Conservation (phyloP, 2,113 vertebrate genomes). For the Brienomyrus brachyistius region DNA sequence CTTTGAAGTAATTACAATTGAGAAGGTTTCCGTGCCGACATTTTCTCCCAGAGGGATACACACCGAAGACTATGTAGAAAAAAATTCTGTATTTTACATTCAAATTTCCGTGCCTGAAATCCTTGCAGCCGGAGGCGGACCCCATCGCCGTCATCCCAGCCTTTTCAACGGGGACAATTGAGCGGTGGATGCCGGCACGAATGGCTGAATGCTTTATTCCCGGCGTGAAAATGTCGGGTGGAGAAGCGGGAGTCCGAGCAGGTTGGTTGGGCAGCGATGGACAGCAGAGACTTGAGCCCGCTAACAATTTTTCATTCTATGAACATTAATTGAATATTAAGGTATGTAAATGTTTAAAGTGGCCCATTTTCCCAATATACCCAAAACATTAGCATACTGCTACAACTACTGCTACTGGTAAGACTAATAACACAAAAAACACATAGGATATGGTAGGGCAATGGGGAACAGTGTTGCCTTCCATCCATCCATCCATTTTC, state of each 20-base stretch:
- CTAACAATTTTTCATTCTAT: background rate
- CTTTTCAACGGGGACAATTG: background rate
- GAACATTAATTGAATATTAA: background rate
- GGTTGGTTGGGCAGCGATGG: background rate
- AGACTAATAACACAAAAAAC: background rate
- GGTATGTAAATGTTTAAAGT: background rate
- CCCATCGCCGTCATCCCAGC: background rate
- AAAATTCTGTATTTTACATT: background rate
- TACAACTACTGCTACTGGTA: background rate
- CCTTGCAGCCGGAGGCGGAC: conserved; percentile 44
- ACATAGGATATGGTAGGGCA: background rate
- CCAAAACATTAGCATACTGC: background rate
- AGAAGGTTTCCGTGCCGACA: background rate
- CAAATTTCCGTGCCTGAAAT: conserved; percentile 31
- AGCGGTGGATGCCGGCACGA: background rate
- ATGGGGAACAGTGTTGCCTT: background rate
- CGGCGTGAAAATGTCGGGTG: background rate
- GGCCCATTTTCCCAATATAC: background rate
- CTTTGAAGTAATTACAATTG: conserved; percentile 38
- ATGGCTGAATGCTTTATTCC: background rate
- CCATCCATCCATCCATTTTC: no score
- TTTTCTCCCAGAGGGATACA: background rate
- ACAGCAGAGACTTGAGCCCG: background rate
- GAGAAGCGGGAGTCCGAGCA: background rate
- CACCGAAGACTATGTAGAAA: background rate